Evolutionary conservation across 1,140 invertebrate genomes (phyloP), one percentile per base, ranked within the genome.

Genomic region (Diorhabda carinulata): DNA sequence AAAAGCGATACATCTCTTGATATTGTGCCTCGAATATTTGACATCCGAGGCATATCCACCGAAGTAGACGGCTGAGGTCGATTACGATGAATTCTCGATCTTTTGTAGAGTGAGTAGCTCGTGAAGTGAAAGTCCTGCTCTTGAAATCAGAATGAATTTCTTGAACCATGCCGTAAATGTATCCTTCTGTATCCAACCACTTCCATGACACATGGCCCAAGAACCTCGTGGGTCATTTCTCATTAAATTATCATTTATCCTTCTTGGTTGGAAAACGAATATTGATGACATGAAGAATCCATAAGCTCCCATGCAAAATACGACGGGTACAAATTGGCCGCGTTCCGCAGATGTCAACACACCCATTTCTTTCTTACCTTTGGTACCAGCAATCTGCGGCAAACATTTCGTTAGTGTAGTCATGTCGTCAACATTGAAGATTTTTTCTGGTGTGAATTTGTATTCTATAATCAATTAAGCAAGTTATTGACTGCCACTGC

Each of bases 351-450:
- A 79, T 62, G 75, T 77, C 56, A 81, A 63, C 6, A 71, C 63
- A 3, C 75, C 79, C 6, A 81, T 77, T 76, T 81, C 79, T 59
- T 78, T 77, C 72, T 77, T 74, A 60, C 78, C 81, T 74, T 72
- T 77, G 69, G 67, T 67, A 5, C 77, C 75, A 47, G 79, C 68
- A 43, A 79, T 74, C 77, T 81, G 82, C 81, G 10, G 79, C 25
- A 84, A 80, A 72, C 77, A 77, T 52, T 68, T 61, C 8, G 7
- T 81, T 79, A 66, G 83, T 66, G 2, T 81, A 82, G 57, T 81
- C 80, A 71, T 61, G 2, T 84, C 81, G 65, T 82, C 80, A 41
- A 76, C 76, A 65, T 81, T 81, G 64, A 75, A 82, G 40, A 80
- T 80, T 52, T 68, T 61, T 61, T 77, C 76, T 45, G 73, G 45